Evolutionary conservation across 2,113 vertebrate genomes (phyloP), one percentile per base, ranked within the genome.

Genomic region (Nesogale talazaci): DNA sequence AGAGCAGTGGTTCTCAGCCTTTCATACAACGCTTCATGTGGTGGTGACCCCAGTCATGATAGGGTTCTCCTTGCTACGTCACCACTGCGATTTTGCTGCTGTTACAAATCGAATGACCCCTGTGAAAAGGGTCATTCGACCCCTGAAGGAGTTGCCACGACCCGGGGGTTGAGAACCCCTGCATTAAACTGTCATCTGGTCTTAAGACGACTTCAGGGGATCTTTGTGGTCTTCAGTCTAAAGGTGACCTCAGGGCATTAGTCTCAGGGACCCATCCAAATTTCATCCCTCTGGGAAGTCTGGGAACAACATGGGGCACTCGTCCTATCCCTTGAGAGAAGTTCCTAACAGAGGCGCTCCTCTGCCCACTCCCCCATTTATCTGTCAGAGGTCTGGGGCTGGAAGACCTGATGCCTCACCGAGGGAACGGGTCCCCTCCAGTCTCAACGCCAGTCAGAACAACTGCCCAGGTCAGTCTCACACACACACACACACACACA

Each of bases 241-340:
- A 72, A 72, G 70, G 20, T 23, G 31, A n/a, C 19, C 69, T 70
- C n/a, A 70, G 15, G 69, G 69, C n/a, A 34, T 34, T 70, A 70
- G n/a, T 70, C 22, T 36, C 70, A 72, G 34, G n/a, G 34, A 20
- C 36, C 36, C 34, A 22, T 72, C 70, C 34, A 22, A 19, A 17
- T 20, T 10, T 36, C n/a, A 34, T 34, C 31, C 4, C 69, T 70
- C 16, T n/a, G 20, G n/a, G n/a, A 70, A 70, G n/a, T 6, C 70
- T 70, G n/a, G 31, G 19, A 17, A 34, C n/a, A n/a, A 52, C 61
- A 3, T 1, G 11, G 46, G 80, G 20, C 1, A 0, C 59, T 40
- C 63, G 25, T 11, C 15, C 2, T 40, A 14, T 34, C 17, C 1
- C 34, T 77, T 34, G 12, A 0, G 0, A n/a, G 63, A 16, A n/a